Percentiles rank a stretch among this genome's conserved stretches.
These are phyloP conservation scores for Lathronympha strigana DNA, from an alignment of 2,888 invertebrate species.

Conservation along the genomic window DNA sequence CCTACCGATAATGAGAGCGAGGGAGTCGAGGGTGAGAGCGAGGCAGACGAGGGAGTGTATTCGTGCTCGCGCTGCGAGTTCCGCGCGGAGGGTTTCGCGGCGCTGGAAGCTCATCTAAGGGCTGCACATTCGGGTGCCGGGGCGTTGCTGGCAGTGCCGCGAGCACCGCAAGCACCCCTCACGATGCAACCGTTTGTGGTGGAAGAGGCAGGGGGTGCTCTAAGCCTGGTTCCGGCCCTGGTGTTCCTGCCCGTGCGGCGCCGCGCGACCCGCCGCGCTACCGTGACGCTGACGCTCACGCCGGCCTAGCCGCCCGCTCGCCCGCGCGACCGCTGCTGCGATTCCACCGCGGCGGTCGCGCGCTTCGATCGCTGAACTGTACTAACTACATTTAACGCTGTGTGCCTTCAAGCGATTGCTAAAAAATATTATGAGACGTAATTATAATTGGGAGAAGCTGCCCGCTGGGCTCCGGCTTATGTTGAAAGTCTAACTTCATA, in stretches of 20 bases:
- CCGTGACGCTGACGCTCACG: conserved; percentile 96
- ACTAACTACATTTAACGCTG: conserved; percentile 88
- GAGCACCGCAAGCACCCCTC: conserved; percentile 87
- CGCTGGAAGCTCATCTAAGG: conserved; percentile 78
- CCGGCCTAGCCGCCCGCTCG: conserved; percentile 88
- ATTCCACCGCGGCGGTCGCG: conserved; percentile 68
- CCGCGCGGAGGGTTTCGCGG: conserved; percentile 76
- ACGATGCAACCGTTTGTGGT: conserved; percentile 97
- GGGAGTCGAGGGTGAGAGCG: conserved; percentile 65
- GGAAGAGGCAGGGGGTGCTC: conserved; percentile 85
- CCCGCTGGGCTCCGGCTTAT: conserved; percentile 69
- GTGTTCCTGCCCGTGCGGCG: conserved; percentile 97
- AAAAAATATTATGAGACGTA: conserved; percentile 83
- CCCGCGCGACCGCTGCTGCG: conserved; percentile 61
- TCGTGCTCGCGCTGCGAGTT: conserved; percentile 80
- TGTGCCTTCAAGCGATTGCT: conserved; percentile 93
- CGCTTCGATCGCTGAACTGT: conserved; percentile 78
- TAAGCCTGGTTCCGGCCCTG: conserved; percentile 93
- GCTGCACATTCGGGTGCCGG: conserved; percentile 80
- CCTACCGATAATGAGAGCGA: conserved; percentile 61
- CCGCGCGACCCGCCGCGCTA: conserved; percentile 92
- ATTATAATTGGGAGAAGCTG: conserved; percentile 78
- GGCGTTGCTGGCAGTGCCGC: conserved; percentile 82
- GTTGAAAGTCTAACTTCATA: conserved; percentile 81
- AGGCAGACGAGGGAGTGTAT: conserved; percentile 64